Base-by-base conservation (phyloP, 2,797 vertebrate genomes). In the Myoxocephalus aenaeus region DNA sequence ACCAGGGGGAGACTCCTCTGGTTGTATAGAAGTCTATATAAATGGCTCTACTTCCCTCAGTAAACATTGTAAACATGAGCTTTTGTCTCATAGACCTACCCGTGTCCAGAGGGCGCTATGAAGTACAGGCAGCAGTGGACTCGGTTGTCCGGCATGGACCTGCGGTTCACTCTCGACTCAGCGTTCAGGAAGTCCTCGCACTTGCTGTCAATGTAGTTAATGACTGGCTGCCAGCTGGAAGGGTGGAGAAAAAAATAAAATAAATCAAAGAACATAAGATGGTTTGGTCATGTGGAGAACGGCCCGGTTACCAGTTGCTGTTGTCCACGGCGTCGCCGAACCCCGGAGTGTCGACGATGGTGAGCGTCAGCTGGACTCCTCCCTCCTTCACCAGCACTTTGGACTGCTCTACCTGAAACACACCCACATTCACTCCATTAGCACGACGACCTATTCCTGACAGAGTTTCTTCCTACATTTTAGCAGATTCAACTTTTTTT, bases 71-170 rank as follows among this genome's bases (percentile, higher is more conserved):
- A 4, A 32, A 32, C 29, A 32, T 32, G 29, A 27, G 25, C 2
- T 27, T 27, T 1, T 27, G 25, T 27, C 25, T 27, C 25, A 27
- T 5, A 63, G 54, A 91, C 95, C 18, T 82, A 95, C 95, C 95
- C 93, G 13, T 96, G 94, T 86, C 95, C 94, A 82, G 94, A 96
- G 66, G 95, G 94, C 2, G 94, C 94, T 2, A 95, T 96, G 85
- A 96, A 96, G 61, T 96, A 95, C 29, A 96, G 92, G 81, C 95
- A 96, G 87, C 93, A 96, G 90, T 96, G 96, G 54, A 96, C 95
- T 72, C 96, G 81, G 87, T 95, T 95, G 84, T 95, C 95, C 2
- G 95, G 95, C 93, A 96, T 95, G 63, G 94, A 95, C 54, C 94
- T 88, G 79, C 95, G 92, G 87, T 96, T 96, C 46, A 96, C 95